Evolutionary conservation across 2,113 vertebrate species (phyloP).

Genomic region (Xerus inauris): DNA sequence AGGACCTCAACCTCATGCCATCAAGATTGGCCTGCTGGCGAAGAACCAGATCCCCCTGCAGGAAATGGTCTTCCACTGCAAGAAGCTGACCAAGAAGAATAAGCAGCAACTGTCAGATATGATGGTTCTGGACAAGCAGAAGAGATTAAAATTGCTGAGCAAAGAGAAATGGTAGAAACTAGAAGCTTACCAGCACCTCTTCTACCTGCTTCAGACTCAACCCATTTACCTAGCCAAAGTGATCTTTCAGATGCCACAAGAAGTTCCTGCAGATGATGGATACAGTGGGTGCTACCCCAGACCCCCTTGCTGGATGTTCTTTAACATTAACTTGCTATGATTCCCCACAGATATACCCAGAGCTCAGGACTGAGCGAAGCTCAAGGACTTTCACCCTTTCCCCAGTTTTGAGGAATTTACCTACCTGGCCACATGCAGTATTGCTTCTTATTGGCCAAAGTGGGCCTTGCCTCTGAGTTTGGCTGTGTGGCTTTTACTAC

Average conservation of each 20-base stretch:
- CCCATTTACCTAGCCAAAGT: slow-evolving; percentile 94
- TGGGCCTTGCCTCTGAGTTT: not conserved
- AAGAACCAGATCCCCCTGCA: slow-evolving; percentile 92
- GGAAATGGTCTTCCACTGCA: slow-evolving; percentile 96
- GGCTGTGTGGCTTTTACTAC: not conserved
- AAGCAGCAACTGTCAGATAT: slow-evolving; percentile 93
- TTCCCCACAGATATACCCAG: not conserved
- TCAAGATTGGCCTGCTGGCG: slow-evolving; percentile 96
- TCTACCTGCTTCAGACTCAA: slow-evolving; percentile 97
- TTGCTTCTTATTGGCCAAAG: not conserved
- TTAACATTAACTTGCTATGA: not conserved
- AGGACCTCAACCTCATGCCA: slow-evolving; percentile 92
- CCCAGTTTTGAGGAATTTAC: not conserved
- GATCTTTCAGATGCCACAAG: slow-evolving; percentile 96
- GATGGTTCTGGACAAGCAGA: slow-evolving; percentile 93
- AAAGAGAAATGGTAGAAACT: slow-evolving; percentile 92
- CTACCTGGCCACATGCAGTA: not conserved
- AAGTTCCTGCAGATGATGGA: slow-evolving; percentile 91
- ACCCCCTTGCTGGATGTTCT: not conserved
- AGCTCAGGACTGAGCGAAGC: not conserved
- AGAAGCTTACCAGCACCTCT: slow-evolving; percentile 96
- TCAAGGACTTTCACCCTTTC: not conserved
- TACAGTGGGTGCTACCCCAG: fast-evolving
- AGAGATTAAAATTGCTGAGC: slow-evolving; percentile 95
- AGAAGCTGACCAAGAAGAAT: slow-evolving; percentile 97